Evolutionary conservation across 2,888 invertebrate species (phyloP).

Genomic region (Melanostoma mellinum): DNA sequence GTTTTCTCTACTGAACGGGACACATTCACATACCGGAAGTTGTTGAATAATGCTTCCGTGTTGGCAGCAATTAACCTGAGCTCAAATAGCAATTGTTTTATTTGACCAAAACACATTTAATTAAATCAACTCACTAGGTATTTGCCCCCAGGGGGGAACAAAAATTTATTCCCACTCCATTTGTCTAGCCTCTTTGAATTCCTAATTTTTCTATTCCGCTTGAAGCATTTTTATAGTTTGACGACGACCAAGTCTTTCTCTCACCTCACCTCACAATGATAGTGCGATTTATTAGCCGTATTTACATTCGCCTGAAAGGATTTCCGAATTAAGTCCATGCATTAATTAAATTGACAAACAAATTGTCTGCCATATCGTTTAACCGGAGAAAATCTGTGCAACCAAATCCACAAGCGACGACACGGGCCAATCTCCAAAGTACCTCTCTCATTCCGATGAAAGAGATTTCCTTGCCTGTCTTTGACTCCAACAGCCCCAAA

Average conservation of each 20-base stretch:
- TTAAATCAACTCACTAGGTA: too few relatives aligned
- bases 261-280: neutral
- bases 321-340: constrained; percentile 48
- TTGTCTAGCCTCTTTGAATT: too few relatives aligned
- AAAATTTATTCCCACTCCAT: too few relatives aligned
- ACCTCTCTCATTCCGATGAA: constrained; percentile 3
- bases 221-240: constrained; percentile 20
- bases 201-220: neutral
- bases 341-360: constrained; percentile 50
- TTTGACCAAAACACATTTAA: too few relatives aligned
- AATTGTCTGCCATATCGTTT: constrained; percentile 36
- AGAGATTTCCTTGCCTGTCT: neutral
- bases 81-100: too few relatives aligned
- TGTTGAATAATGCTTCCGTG: too few relatives aligned
- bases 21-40: too few relatives aligned
- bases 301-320: constrained; percentile 47
- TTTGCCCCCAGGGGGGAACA: too few relatives aligned
- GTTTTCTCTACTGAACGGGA: too few relatives aligned
- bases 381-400: constrained; percentile 21
- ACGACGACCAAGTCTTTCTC: neutral
- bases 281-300: constrained; percentile 44
- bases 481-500: neutral
- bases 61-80: too few relatives aligned
- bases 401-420: constrained; percentile 22
- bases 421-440: constrained; percentile 31